Evolutionary conservation across 2,113 vertebrate genomes (phyloP).

Genomic region (Neolamprologus tretocephalus): DNA sequence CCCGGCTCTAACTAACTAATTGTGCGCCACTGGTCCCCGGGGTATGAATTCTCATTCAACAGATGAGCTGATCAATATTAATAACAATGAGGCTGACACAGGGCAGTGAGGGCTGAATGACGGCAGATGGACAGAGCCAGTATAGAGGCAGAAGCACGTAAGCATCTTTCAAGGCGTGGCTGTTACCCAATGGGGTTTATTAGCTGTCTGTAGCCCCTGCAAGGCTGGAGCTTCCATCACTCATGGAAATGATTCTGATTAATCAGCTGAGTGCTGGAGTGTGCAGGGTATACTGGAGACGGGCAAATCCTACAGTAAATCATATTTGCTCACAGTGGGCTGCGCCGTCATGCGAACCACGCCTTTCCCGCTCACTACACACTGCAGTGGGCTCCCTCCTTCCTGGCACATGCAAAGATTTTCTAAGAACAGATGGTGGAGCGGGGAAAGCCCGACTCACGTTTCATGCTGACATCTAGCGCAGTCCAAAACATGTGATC

Average conservation of each 20-base stretch:
- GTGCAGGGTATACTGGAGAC: constrained; percentile 8
- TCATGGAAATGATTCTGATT: constrained; percentile 61
- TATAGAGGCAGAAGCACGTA: constrained; percentile 18
- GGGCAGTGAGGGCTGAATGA: constrained; percentile 7
- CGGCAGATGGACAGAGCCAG: constrained; percentile 3
- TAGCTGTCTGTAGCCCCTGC: constrained; percentile 19
- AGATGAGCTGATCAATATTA: constrained; percentile 44
- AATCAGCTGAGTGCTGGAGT: constrained; percentile 61
- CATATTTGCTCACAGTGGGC: constrained; percentile 33
- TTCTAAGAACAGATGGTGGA: constrained; percentile 35
- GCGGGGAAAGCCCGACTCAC: constrained; percentile 28
- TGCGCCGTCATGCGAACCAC: constrained; percentile 21
- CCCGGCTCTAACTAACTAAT: not conserved
- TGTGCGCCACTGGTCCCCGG: not conserved
- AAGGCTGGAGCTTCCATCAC: constrained; percentile 41
- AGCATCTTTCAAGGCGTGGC: constrained; percentile 8
- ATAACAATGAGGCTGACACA: constrained; percentile 8
- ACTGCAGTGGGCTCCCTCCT: constrained; percentile 35
- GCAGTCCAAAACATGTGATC: constrained; percentile 30
- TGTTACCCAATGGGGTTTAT: constrained; percentile 42
- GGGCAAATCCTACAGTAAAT: constrained; percentile 47
- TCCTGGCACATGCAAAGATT: constrained; percentile 21
- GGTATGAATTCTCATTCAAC: not conserved
- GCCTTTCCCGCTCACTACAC: constrained; percentile 11
- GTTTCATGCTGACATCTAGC: constrained; percentile 49